Conservation (phyloP, 1,140 invertebrate species). For the Drosophila lowei region DNA sequence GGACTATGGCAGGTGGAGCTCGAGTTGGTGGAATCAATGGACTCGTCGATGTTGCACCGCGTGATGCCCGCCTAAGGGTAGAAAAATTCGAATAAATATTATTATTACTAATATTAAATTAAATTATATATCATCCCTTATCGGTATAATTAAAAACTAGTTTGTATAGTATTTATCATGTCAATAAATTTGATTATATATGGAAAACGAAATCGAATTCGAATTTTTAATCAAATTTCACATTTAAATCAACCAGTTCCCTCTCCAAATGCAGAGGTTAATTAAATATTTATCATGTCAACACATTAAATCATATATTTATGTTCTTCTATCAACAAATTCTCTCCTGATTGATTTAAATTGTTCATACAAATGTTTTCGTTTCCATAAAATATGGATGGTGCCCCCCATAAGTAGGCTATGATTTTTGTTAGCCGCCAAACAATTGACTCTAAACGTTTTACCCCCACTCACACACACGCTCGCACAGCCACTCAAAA, state of each 20-base stretch:
- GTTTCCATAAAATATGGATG: constrained; percentile 8
- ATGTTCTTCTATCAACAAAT: too few species aligned
- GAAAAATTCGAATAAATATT: background rate
- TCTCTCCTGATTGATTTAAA: too few species aligned
- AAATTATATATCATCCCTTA: background rate
- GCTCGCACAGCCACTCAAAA: constrained; percentile 4
- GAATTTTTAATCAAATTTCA: too few species aligned
- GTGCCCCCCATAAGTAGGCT: constrained; percentile 32
- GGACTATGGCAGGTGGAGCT: constrained; percentile 82
- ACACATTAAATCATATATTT: too few species aligned
- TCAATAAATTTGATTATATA: too few species aligned
- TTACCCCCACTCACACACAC: background rate
- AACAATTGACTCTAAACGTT: constrained; percentile 46
- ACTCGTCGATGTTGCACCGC: constrained; percentile 81
- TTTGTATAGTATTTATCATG: too few species aligned
- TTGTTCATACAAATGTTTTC: constrained; percentile 3
- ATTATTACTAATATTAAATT: background rate
- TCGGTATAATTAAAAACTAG: too few species aligned
- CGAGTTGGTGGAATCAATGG: constrained; percentile 80
- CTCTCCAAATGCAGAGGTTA: too few species aligned
- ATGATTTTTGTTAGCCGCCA: constrained; percentile 26
- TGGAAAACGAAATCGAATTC: background rate
- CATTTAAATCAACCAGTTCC: too few species aligned
- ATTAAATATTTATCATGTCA: too few species aligned
- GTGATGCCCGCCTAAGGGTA: constrained; percentile 75